Conservation (phyloP, 1,140 invertebrate species). For the Sitobion miscanthi region DNA sequence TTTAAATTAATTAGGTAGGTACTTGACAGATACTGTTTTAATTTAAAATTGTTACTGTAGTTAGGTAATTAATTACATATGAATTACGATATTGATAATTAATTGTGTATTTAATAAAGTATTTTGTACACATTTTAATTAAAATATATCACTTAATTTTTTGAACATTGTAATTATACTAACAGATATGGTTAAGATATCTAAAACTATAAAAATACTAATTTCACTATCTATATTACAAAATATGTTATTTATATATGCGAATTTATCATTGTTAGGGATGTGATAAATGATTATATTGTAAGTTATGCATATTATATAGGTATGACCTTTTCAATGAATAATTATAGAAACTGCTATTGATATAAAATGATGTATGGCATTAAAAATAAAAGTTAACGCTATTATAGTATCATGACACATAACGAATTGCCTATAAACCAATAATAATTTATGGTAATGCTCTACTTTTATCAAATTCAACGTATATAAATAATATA, state of each 20-base stretch:
- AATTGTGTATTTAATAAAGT: neutral
- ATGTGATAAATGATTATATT: conserved; percentile 19
- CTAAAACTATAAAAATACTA: neutral
- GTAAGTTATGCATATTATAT: neutral
- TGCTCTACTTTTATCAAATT: conserved; percentile 15
- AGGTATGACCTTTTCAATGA: neutral
- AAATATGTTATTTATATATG: neutral
- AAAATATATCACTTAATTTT: neutral
- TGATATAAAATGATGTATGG: conserved; percentile 23
- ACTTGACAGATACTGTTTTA: neutral
- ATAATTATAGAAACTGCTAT: conserved; percentile 7
- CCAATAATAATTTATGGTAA: neutral
- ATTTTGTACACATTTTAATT: conserved; percentile 12
- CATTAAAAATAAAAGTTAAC: conserved; percentile 21
- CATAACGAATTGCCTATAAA: neutral
- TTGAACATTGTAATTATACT: neutral
- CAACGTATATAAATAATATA: neutral
- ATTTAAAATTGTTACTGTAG: neutral
- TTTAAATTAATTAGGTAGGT: neutral
- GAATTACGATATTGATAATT: neutral
- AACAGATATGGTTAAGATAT: neutral
- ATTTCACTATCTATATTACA: neutral
- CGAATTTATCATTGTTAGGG: conserved; percentile 3
- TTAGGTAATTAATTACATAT: neutral
- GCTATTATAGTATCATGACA: conserved; percentile 21